Evolutionary conservation across 2,888 invertebrate species (phyloP).

Genomic region (Epinotia bilunana): DNA sequence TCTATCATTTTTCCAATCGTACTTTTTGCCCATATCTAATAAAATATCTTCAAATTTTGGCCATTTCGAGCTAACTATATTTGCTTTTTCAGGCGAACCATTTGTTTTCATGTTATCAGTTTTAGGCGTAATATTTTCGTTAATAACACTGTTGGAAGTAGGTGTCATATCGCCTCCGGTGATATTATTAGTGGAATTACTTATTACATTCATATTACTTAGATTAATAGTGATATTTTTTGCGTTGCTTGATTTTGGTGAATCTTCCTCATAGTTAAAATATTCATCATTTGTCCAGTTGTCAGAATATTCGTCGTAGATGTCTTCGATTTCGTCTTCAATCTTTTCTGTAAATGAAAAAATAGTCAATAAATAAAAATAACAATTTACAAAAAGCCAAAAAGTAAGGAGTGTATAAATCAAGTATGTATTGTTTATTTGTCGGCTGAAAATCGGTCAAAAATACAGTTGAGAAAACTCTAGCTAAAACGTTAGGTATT

Average conservation of each 20-base stretch:
- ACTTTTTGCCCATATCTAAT: conserved; percentile 71
- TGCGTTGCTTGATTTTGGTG: conserved; percentile 42
- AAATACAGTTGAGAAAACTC: too few species aligned
- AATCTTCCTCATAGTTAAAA: conserved; percentile 54
- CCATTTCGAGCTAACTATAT: conserved; percentile 56
- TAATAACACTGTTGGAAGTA: neutral
- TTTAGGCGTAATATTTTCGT: conserved; percentile 13
- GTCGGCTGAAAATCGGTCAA: too few species aligned
- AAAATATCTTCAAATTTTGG: conserved; percentile 78
- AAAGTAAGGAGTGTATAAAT: neutral
- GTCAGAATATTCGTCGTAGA: conserved; percentile 72
- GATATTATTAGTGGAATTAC: conserved; percentile 32
- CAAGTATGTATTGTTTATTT: neutral
- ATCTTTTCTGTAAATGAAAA: conserved; percentile 71
- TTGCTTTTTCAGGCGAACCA: conserved; percentile 24
- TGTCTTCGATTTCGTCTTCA: conserved; percentile 70
- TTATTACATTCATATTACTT: neutral
- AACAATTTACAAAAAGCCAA: neutral
- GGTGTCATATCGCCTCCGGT: neutral
- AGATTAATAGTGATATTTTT: conserved; percentile 27
- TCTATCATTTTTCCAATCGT: conserved; percentile 80
- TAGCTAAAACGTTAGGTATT: too few species aligned
- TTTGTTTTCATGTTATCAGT: conserved; percentile 21
- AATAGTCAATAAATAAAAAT: neutral
- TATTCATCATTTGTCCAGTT: conserved; percentile 59